Base-by-base conservation (phyloP, 2,797 vertebrate genomes). In the Lates japonicus region DNA sequence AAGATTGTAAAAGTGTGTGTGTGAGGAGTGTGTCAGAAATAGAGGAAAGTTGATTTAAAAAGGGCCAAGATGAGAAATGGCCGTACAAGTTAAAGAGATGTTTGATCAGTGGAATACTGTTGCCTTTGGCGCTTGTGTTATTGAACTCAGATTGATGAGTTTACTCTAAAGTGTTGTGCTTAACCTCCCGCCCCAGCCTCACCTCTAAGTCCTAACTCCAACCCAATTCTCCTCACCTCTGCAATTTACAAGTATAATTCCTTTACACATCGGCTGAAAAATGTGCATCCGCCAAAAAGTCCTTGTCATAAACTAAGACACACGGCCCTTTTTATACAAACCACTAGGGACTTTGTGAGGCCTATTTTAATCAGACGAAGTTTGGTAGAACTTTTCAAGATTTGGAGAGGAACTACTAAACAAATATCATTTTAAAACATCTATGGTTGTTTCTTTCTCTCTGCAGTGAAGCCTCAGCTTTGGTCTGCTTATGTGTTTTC, bases 171-270 rank as follows among this genome's bases (percentile, higher is more conserved):
- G 70, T 35, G 55, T 74, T 70, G 63, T 39, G 84, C 75, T 91
- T 91, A 86, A 92, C 90, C 90, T 83, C 83, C 81, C 65, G 31
- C 83, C 60, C 69, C 76, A 58, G 65, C 80, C 76, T 90, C 88
- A 83, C 85, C 86, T 84, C 55, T 69, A 16, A 71, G 83, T 82
- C 69, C 52, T 83, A 80, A 82, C 78, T 90, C 84, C 89, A 20
- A 70, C 76, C 31, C n/a, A 80, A 83, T 86, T 78, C 82, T 74
- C 76, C 63, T 82, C 80, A 79, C 80, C 86, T 80, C 86, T 80
- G 85, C 87, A 69, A 90, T 74, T 70, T 5, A 16, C 39, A 2
- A 41, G 60, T 44, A 70, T 87, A 90, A 90, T 91, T 92, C n/a
- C 87, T 82, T 51, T 7, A 52, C 74, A n/a, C 57, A 17, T 64